phyloP scores from a whole-genome alignment of 1,140 invertebrate species.

The Plodia interpunctella region DNA sequence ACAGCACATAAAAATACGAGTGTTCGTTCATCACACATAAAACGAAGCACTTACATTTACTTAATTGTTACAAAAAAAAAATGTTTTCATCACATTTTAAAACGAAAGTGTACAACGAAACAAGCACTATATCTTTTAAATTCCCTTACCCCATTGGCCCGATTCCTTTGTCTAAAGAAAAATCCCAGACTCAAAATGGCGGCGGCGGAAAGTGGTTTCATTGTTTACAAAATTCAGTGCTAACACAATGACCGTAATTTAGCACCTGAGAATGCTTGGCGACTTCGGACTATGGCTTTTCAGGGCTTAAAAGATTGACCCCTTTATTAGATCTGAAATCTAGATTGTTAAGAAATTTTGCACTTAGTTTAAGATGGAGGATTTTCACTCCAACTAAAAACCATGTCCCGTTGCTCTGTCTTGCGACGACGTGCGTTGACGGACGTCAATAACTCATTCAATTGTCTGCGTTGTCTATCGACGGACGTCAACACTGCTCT shows the following conservation, averaged over 20 bases:
- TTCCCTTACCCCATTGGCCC: neutral
- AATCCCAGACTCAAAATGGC: neutral
- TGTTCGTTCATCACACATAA: too few species aligned
- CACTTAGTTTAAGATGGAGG: neutral
- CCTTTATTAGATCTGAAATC: neutral
- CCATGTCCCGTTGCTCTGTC: too few species aligned
- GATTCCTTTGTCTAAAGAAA: neutral
- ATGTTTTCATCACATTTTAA: neutral
- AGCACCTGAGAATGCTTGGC: neutral
- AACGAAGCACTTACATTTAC: too few species aligned
- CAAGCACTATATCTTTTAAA: neutral
- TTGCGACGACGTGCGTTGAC: too few species aligned
- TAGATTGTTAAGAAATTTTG: neutral
- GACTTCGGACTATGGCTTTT: neutral
- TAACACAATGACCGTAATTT: neutral
- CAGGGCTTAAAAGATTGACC: neutral
- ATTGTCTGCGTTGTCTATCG: too few species aligned
- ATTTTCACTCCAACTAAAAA: too few species aligned
- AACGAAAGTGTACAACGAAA: neutral
- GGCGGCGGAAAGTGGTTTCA: neutral
- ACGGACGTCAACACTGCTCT: too few species aligned
- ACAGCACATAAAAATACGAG: too few species aligned
- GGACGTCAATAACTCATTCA: too few species aligned
- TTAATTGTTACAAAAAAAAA: too few species aligned
- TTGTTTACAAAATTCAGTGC: neutral